Evolutionary conservation across 2,888 invertebrate species (phyloP).

Genomic region (Aethes cnicana): DNA sequence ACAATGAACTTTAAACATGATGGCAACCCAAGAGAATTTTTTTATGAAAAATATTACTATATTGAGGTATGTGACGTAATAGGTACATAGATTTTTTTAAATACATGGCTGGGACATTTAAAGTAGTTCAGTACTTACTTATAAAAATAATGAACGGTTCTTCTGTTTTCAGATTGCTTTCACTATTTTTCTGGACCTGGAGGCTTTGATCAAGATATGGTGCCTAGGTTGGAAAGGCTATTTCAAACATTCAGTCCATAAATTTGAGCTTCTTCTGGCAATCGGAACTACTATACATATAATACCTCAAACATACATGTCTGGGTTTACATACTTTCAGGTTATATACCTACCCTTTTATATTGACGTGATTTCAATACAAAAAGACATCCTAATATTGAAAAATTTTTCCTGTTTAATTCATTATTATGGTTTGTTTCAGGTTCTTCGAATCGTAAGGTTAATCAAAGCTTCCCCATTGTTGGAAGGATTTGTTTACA

Average conservation of each 20-base stretch:
- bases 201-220: slow-evolving; percentile 98
- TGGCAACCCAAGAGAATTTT: slow-evolving; percentile 89
- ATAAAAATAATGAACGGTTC: too few relatives aligned
- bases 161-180: slow-evolving; percentile 88
- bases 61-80: slow-evolving; percentile 85
- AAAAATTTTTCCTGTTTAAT: not conserved
- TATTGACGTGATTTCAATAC: too few relatives aligned
- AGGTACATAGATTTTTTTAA: not conserved
- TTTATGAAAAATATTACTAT: slow-evolving; percentile 96
- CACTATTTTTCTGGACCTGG: slow-evolving; percentile 95
- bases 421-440: slow-evolving; percentile 38
- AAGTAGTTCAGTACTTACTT: too few relatives aligned
- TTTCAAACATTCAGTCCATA: slow-evolving; percentile 97
- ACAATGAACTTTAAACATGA: slow-evolving; percentile 97
- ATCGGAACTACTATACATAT: slow-evolving; percentile 97
- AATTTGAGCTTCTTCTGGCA: slow-evolving; percentile 96
- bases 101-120: not conserved
- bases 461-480: slow-evolving; percentile 99
- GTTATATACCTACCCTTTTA: slow-evolving; percentile 63
- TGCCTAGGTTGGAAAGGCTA: slow-evolving; percentile 98
- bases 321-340: slow-evolving; percentile 98
- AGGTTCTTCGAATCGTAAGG: slow-evolving; percentile 96
- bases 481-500: slow-evolving; percentile 98
- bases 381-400: not conserved
- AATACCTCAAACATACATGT: slow-evolving; percentile 94